Base-by-base conservation (phyloP, 2,113 vertebrate species). In the Riparia riparia region DNA sequence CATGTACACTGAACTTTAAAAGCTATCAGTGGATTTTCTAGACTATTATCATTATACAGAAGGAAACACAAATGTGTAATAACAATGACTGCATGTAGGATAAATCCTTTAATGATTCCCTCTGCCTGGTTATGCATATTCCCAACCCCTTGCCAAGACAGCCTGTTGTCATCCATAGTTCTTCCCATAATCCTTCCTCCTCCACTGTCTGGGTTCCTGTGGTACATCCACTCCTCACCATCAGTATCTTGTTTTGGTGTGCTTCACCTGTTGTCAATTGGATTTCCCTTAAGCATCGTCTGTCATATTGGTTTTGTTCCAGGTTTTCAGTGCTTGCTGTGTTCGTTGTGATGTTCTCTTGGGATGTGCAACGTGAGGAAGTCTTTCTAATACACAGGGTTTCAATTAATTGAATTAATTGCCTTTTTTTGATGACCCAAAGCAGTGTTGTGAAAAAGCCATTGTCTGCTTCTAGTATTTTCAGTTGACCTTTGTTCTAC, bases 301-400 rank as follows among this genome's bases (percentile, higher is more conserved):
- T 69, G 15, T 53, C 24, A 25, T 39, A 19, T 0, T 78, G 80
- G 4, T 82, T 25, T 42, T 65, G 58, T 45, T 83, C 15, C 69
- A 18, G 29, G 32, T 81, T 95, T 81, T 69, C 50, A 50, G 9
- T 26, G 24, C 45, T 50, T 12, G 34, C 45, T 72, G 7, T 64
- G 7, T 42, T 51, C 63, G 18, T 50, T 86, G 19, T 73, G 18
- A 25, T 28, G 9, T 81, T 91, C 32, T 49, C 51, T 45, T 70
- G 56, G 32, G 50, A 31, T 4, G 0, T 49, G 7, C 31, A 39
- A 5, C 0, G 0, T 34, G 18, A 81, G 65, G 34, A 89, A 17
- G 14, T 61, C 28, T 85, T 86, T 78, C 22, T 86, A 39, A 81
- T 47, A 17, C 26, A 25, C 20, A 47, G 11, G 50, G 20, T 32